Conservation (phyloP, 2,797 vertebrate genomes). For the Liasis olivaceus region DNA sequence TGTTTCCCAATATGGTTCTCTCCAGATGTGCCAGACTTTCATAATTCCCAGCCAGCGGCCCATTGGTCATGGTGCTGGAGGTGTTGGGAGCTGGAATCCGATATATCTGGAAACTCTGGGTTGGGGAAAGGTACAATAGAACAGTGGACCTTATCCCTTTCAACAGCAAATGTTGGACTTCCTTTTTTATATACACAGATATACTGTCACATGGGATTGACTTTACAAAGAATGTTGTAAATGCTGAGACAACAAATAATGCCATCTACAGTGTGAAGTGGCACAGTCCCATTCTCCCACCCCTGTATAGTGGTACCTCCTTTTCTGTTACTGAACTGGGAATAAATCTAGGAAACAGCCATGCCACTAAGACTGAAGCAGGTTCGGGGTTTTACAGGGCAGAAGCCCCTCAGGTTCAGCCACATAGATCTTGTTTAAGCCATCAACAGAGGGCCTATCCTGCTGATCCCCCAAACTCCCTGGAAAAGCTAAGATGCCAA, state of each 20-base stretch:
- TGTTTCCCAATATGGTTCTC: not conserved
- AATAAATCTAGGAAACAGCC: not conserved
- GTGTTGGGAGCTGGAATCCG: not conserved
- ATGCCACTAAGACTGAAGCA: not conserved
- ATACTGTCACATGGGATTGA: not conserved
- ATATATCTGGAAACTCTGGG: not conserved
- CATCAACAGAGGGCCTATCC: no score
- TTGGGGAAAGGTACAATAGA: not conserved
- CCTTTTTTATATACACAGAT: not conserved
- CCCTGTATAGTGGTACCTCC: not conserved
- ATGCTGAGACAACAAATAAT: not conserved
- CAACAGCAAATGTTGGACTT: not conserved
- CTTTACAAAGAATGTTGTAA: not conserved
- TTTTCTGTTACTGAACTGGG: not conserved
- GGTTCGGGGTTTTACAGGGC: not conserved
- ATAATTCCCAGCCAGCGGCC: not conserved
- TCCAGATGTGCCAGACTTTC: not conserved
- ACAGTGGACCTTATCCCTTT: not conserved
- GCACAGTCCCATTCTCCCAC: not conserved
- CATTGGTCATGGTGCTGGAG: not conserved
- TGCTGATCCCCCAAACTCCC: no score
- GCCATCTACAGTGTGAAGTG: not conserved
- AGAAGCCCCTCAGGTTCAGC: not conserved
- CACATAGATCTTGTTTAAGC: not conserved
- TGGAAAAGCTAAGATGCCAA: not conserved